Conservation (phyloP, 1,140 invertebrate species). For the Batillaria attramentaria region DNA sequence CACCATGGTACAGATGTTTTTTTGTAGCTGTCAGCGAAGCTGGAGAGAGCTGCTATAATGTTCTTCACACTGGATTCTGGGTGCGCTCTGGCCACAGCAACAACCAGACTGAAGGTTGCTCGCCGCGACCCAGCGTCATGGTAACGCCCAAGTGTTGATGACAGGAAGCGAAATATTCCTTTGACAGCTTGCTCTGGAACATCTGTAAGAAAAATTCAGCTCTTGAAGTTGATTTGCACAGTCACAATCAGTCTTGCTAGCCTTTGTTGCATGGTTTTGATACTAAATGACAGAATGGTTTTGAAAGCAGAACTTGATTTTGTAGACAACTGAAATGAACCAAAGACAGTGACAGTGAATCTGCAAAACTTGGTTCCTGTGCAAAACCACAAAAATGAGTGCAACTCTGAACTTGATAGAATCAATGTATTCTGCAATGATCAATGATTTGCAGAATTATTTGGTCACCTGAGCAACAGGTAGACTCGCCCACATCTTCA, state of each 20-base stretch:
- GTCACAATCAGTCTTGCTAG: neutral
- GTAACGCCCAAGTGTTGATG: constrained; percentile 83
- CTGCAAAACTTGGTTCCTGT: neutral
- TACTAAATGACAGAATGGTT: neutral
- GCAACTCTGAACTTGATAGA: too few species aligned
- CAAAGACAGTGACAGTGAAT: constrained; percentile 20
- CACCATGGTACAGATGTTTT: constrained; percentile 48
- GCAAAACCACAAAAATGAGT: too few species aligned
- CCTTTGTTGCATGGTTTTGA: neutral
- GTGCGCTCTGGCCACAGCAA: constrained; percentile 78
- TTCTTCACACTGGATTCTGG: constrained; percentile 80
- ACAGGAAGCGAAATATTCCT: constrained; percentile 83
- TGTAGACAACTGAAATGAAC: too few species aligned
- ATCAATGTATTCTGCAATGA: too few species aligned
- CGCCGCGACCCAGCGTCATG: constrained; percentile 83
- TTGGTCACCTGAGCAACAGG: too few species aligned
- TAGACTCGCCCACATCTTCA: too few species aligned
- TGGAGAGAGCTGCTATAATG: constrained; percentile 77
- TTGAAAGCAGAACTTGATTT: neutral
- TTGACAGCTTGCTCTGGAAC: constrained; percentile 84
- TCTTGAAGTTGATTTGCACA: neutral
- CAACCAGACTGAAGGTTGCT: constrained; percentile 81
- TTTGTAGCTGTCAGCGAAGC: constrained; percentile 77
- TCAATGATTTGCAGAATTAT: too few species aligned
- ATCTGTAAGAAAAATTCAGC: constrained; percentile 72